Evolutionary conservation across 2,113 vertebrate genomes (phyloP).

Genomic region (Heterocephalus glaber): DNA sequence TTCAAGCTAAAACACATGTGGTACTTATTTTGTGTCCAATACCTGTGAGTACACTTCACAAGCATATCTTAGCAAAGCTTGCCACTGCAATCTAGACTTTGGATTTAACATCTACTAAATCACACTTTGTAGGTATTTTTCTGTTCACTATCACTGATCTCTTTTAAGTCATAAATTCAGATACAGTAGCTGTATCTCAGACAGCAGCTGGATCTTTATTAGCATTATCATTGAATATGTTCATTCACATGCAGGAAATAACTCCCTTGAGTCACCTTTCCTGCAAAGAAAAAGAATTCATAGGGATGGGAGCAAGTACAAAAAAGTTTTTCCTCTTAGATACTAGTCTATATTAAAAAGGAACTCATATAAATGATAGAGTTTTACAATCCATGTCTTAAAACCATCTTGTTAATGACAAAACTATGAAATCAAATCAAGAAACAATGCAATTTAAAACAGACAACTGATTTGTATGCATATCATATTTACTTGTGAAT

Average conservation of each 20-base stretch:
- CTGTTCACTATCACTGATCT: background rate
- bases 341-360: background rate
- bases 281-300: background rate
- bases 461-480: background rate
- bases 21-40: background rate
- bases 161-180: background rate
- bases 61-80: too few species aligned
- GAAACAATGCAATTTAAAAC: background rate
- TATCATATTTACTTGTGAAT: constrained; percentile 90
- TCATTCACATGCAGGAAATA: background rate
- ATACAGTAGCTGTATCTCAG: background rate
- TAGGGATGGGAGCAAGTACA: background rate
- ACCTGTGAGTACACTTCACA: background rate
- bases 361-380: background rate
- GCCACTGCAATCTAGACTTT: background rate
- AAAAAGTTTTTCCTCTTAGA: background rate
- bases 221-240: background rate
- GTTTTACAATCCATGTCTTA: background rate
- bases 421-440: background rate
- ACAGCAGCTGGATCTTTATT: background rate
- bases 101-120: background rate
- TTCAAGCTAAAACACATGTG: background rate
- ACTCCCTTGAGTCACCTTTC: background rate
- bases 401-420: background rate
- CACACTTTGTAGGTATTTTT: background rate